Evolutionary conservation across 2,888 invertebrate species (phyloP).

Genomic region (Callinectes sapidus): DNA sequence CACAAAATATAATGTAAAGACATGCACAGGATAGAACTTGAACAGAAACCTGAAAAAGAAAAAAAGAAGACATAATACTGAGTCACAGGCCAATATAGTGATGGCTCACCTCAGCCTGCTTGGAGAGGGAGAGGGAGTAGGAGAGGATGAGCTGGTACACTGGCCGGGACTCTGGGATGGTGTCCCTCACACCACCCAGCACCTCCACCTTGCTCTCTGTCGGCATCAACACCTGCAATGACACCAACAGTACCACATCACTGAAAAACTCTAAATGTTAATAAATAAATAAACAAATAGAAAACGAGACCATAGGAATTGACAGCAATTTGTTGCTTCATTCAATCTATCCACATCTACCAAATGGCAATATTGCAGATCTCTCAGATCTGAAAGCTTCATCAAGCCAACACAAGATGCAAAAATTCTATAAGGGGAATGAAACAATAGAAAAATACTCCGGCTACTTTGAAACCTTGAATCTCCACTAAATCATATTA

Average conservation of each 20-base stretch:
- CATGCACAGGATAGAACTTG: neutral
- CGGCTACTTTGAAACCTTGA: too few species aligned
- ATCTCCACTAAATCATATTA: too few species aligned
- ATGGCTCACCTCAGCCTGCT: slow-evolving; percentile 84
- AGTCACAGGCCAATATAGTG: neutral
- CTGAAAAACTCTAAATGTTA: neutral
- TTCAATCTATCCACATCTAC: too few species aligned
- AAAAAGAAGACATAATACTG: neutral
- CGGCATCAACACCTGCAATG: slow-evolving; percentile 61
- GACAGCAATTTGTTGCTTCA: too few species aligned
- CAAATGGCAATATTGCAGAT: too few species aligned
- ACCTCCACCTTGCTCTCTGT: slow-evolving; percentile 69
- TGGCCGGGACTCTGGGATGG: slow-evolving; percentile 90
- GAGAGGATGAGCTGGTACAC: slow-evolving; percentile 92
- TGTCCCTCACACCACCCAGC: slow-evolving; percentile 80
- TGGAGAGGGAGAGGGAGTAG: slow-evolving; percentile 89
- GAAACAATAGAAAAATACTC: too few species aligned
- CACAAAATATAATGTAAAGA: neutral
- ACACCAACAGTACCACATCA: neutral
- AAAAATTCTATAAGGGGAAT: too few species aligned
- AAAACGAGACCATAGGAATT: too few species aligned
- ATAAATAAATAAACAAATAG: too few species aligned
- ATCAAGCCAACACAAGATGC: too few species aligned
- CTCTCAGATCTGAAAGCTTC: too few species aligned
- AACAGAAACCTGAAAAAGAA: neutral